These are phyloP conservation scores for Asbolus verrucosus DNA, from an alignment of 1,140 invertebrate genomes.

Conservation along the genomic window DNA sequence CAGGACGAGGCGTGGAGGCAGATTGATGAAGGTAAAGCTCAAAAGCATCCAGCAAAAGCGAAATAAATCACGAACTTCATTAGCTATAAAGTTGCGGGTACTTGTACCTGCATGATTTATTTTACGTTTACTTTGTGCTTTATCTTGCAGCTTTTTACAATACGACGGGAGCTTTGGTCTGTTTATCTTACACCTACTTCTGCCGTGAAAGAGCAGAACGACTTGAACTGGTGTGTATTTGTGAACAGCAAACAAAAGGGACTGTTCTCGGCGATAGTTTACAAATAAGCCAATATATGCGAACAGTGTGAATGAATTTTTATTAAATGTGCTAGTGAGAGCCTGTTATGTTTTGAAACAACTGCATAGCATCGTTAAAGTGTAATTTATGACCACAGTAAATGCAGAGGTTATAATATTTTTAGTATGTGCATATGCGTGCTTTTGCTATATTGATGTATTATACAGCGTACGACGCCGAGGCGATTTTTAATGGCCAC, in stretches of 20 bases:
- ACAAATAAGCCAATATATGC: slow-evolving; percentile 39
- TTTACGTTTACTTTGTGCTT: slow-evolving; percentile 38
- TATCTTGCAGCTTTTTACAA: slow-evolving; percentile 36
- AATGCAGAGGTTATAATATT: slow-evolving; percentile 64
- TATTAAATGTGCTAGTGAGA: slow-evolving; percentile 36
- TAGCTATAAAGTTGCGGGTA: slow-evolving; percentile 36
- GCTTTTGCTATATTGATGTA: slow-evolving; percentile 55
- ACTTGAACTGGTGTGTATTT: slow-evolving; percentile 28
- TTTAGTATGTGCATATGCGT: slow-evolving; percentile 63
- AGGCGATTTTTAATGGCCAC: slow-evolving; percentile 28
- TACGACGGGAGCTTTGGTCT: slow-evolving; percentile 15
- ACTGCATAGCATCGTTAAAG: slow-evolving; percentile 63
- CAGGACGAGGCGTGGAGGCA: slow-evolving; percentile 59
- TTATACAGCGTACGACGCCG: slow-evolving; percentile 31
- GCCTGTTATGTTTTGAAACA: slow-evolving; percentile 61
- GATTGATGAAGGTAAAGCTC: slow-evolving; percentile 61
- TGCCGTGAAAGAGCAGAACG: slow-evolving; percentile 19
- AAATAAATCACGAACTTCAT: slow-evolving; percentile 38
- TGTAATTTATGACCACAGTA: slow-evolving; percentile 62
- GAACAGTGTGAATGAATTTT: slow-evolving; percentile 36
- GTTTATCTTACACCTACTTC: slow-evolving; percentile 28
- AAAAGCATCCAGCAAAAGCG: slow-evolving; percentile 13
- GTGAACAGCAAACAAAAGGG: slow-evolving; percentile 28
- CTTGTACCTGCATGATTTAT: slow-evolving; percentile 39
- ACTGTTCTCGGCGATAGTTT: slow-evolving; percentile 23